A percentile compares a stretch with the other conserved stretches of the same genome.
phyloP scores from a whole-genome alignment of 1,140 invertebrate species.

The Oscheius sp. region DNA sequence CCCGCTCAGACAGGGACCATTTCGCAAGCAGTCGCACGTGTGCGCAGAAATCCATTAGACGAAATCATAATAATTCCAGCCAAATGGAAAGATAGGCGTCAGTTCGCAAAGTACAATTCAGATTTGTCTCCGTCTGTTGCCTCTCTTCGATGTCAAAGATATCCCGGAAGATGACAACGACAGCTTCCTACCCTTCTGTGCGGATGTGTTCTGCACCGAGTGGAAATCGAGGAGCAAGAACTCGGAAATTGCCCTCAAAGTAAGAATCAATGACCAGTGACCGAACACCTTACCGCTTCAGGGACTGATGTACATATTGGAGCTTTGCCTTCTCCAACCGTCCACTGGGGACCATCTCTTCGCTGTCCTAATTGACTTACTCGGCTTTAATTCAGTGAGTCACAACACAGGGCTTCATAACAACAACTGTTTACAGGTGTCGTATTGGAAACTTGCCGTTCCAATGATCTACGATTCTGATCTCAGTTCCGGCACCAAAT shows the following conservation, averaged over 20 bases:
- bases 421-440: conserved; percentile 22
- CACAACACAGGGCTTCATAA: not conserved
- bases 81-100: no score
- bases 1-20: no score
- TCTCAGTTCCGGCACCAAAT: conserved; percentile 56
- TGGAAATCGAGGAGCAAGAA: conserved; percentile 7
- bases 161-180: no score
- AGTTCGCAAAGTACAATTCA: no score
- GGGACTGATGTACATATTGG: conserved; percentile 36
- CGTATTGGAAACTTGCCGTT: conserved; percentile 47
- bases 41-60: no score
- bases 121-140: no score
- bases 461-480: conserved; percentile 57
- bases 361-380: conserved; percentile 14
- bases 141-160: no score
- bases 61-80: no score
- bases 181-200: no score
- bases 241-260: conserved; percentile 7
- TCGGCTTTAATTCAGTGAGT: conserved; percentile 35
- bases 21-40: no score
- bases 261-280: not conserved
- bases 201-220: conserved; percentile 4
- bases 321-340: conserved; percentile 33
- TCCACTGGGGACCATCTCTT: conserved; percentile 22
- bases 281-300: conserved; percentile 8